phyloP scores from a whole-genome alignment of 2,888 invertebrate species.

The Apotomis capreana region DNA sequence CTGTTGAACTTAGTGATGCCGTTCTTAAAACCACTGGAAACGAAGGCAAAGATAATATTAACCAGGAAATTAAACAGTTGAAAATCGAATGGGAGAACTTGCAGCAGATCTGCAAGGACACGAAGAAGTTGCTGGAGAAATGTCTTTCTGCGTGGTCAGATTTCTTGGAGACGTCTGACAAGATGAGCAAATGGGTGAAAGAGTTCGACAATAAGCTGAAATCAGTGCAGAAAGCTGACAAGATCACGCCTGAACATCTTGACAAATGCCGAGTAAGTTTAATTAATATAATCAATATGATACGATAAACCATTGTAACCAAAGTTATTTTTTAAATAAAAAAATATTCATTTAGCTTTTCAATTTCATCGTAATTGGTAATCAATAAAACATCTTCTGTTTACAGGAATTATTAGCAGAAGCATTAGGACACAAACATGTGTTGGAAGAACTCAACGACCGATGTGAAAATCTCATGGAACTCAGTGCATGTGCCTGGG shows the following conservation, averaged over 20 bases:
- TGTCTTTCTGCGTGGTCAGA: slow-evolving; percentile 92
- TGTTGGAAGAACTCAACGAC: slow-evolving; percentile 93
- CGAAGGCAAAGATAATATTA: slow-evolving; percentile 92
- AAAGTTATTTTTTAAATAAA: background rate
- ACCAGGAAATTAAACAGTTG: slow-evolving; percentile 91
- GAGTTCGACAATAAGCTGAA: slow-evolving; percentile 86
- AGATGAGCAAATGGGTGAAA: slow-evolving; percentile 89
- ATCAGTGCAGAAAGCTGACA: slow-evolving; percentile 86
- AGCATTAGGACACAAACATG: slow-evolving; percentile 88
- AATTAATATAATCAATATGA: background rate
- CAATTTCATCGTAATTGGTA: background rate
- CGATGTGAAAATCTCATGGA: slow-evolving; percentile 94
- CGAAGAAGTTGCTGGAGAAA: slow-evolving; percentile 88
- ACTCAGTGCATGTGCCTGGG: slow-evolving; percentile 91
- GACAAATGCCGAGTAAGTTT: slow-evolving; percentile 87
- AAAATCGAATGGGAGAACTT: slow-evolving; percentile 92
- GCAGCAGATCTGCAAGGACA: slow-evolving; percentile 89
- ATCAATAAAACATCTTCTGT: slow-evolving; percentile 21
- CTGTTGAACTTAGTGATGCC: slow-evolving; percentile 88
- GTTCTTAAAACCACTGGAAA: slow-evolving; percentile 90
- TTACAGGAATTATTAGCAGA: slow-evolving; percentile 87
- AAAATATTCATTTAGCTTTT: background rate
- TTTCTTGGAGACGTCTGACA: slow-evolving; percentile 88
- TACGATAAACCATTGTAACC: background rate
- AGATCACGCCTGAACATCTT: slow-evolving; percentile 91